Evolutionary conservation across 2,797 vertebrate genomes (phyloP), one percentile per base, ranked within the genome.

Genomic region (Micromesistius poutassou): DNA sequence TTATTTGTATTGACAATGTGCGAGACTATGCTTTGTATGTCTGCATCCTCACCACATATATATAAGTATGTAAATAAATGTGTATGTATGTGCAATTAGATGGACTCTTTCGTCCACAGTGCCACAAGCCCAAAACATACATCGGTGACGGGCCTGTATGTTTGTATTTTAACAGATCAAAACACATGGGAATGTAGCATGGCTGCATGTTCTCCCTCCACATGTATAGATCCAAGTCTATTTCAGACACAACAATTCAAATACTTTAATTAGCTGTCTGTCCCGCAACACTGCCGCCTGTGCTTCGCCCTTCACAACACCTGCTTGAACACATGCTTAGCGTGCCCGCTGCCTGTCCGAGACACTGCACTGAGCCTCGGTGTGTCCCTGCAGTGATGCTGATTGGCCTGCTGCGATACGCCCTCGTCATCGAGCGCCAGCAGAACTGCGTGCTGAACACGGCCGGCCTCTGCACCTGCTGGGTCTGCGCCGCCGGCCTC

Each of bases 401-500:
- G 79, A 95, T 96, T 38, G 93, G 94, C n/a, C 89, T 97, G 81
- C 91, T 97, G 83, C 94, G 95, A 6, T 97, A 97, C 0, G 96
- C 95, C n/a, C 94, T 93, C 8, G 95, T 97, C 71, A 95, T 96
- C 16, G 95, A 97, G 90, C 90, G 91, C 66, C 92, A 96, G 30
- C 95, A 95, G 84, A 96, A 96, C 0, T 96, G 95, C 19, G 82
- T 96, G 16, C 94, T 97, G 77, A 97, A 97, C 92, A 96, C 94
- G 1, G 94, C 96, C 13, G 94, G 94, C 30, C 94, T 97, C 79
- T 94, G 94, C 50, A 89, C 94, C 0, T 94, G 95, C 5, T 97
- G 96, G 96, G 93, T 96, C 90, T 97, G 96, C 0, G 96, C 95
- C 0, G 95, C 94, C 0, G 96, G 96, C 0, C 96, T 97, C 92